Conservation (phyloP, 1,140 invertebrate genomes). For the Reticulitermes speratus region DNA sequence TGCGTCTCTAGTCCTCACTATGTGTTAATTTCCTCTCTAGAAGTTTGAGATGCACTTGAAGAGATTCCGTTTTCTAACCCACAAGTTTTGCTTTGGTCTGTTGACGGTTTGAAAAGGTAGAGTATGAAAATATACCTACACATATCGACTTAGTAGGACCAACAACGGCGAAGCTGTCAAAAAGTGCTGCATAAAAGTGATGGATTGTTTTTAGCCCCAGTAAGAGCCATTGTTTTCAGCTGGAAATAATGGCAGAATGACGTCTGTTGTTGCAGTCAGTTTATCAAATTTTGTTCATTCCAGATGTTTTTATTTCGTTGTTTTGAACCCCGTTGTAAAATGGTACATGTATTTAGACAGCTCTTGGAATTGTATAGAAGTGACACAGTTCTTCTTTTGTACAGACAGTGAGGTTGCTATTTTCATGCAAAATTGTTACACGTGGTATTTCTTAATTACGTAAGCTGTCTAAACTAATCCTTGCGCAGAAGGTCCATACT, state of each 20-base stretch:
- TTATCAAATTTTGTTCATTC: background rate
- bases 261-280: background rate
- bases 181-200: background rate
- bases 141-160: background rate
- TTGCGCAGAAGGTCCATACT: too few relatives aligned
- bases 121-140: background rate
- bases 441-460: too few relatives aligned
- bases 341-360: background rate
- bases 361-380: background rate
- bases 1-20: background rate
- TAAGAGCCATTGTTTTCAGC: background rate
- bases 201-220: background rate
- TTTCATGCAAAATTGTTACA: too few relatives aligned
- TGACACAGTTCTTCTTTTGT: background rate
- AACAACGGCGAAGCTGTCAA: background rate
- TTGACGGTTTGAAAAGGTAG: background rate
- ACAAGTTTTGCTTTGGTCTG: background rate
- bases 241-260: background rate
- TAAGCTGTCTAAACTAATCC: too few relatives aligned
- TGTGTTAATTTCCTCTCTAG: background rate
- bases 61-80: background rate
- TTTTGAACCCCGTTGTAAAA: background rate
- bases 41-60: background rate
- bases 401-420: too few relatives aligned
- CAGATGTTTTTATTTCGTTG: background rate